phyloP scores from a whole-genome alignment of 2,888 invertebrate species.

The Tipula vernalis region DNA sequence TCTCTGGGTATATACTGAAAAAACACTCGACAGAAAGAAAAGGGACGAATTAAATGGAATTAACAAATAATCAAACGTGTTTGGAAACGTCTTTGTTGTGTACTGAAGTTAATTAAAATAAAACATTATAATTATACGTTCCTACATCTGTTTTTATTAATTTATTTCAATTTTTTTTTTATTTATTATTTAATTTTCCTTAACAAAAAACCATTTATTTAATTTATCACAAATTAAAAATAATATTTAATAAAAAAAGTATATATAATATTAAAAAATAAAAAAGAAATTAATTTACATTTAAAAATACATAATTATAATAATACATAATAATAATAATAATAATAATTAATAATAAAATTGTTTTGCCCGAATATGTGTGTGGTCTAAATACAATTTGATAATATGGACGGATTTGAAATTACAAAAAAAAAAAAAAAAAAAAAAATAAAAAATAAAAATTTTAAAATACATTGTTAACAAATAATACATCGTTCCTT shows the following conservation, averaged over 20 bases:
- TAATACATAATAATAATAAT: background rate
- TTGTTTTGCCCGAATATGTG: background rate
- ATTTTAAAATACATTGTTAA: background rate
- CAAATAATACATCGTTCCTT: background rate
- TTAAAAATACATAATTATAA: background rate
- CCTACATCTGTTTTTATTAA: background rate
- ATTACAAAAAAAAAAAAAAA: background rate
- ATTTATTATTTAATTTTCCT: background rate
- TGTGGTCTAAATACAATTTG: background rate
- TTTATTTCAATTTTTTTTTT: background rate
- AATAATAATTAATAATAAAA: background rate
- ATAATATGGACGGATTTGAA: background rate
- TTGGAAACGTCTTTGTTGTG: too few relatives aligned
- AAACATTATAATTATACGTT: background rate
- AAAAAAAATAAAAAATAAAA: background rate
- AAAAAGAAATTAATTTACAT: background rate
- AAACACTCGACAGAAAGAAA: too few relatives aligned
- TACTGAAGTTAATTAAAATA: background rate
- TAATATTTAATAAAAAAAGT: background rate
- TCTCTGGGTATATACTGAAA: too few relatives aligned
- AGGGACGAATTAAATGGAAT: too few relatives aligned
- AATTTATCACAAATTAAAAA: background rate
- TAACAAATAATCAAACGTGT: too few relatives aligned
- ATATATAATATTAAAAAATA: background rate
- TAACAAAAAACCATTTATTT: conserved; percentile 1